Percentiles rank a stretch among this genome's conserved stretches.
phyloP scores from a whole-genome alignment of 2,888 invertebrate genomes.

The Alviniconcha strummeri region DNA sequence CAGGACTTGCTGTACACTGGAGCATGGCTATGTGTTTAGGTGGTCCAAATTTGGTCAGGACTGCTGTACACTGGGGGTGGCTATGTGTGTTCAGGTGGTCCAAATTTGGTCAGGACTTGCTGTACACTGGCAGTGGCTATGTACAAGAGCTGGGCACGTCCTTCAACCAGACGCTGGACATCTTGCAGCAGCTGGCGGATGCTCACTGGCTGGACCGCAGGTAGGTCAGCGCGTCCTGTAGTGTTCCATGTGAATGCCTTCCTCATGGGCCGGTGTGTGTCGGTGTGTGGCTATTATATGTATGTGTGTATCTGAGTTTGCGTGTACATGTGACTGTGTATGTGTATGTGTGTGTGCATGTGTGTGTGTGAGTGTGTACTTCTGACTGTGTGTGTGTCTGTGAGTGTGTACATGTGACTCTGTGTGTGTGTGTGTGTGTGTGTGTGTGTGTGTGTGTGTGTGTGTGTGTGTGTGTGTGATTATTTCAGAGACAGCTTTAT shows the following conservation, averaged over 20 bases:
- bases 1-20: too few relatives aligned
- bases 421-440: too few relatives aligned
- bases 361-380: not conserved
- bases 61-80: too few relatives aligned
- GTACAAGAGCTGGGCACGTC: slow-evolving; percentile 54
- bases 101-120: slow-evolving; percentile 46
- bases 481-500: too few relatives aligned
- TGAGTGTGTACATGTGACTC: not conserved
- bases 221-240: slow-evolving; percentile 29
- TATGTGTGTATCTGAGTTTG: not conserved
- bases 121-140: slow-evolving; percentile 66
- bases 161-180: slow-evolving; percentile 50
- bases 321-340: not conserved
- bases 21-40: not conserved
- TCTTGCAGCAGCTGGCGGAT: slow-evolving; percentile 52
- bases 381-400: not conserved
- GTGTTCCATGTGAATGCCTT: not conserved
- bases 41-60: too few relatives aligned
- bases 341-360: not conserved
- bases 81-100: slow-evolving; percentile 15
- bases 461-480: not conserved
- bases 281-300: not conserved
- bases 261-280: not conserved
- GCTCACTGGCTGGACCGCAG: slow-evolving; percentile 60
- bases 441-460: not conserved